Evolutionary conservation across 2,888 invertebrate species (phyloP).

Genomic region (Branchellion lobata): DNA sequence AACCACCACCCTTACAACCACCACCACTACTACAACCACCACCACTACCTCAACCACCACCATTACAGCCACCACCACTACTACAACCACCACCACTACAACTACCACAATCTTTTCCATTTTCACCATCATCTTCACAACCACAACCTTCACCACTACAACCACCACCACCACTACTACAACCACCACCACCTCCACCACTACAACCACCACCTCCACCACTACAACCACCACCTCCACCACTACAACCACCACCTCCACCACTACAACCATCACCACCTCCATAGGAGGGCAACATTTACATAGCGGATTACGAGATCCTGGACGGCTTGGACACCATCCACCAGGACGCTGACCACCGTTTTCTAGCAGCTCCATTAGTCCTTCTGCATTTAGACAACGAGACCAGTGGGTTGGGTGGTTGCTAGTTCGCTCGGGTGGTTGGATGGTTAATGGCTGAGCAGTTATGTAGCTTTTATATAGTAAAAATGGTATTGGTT

Average conservation of each 20-base stretch:
- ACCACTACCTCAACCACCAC: too few relatives aligned
- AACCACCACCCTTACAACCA: background rate
- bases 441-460: background rate
- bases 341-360: slow-evolving; percentile 49
- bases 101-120: background rate
- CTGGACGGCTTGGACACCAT: slow-evolving; percentile 45
- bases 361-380: slow-evolving; percentile 55
- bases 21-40: too few relatives aligned
- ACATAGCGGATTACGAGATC: slow-evolving; percentile 50
- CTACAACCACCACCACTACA: too few relatives aligned
- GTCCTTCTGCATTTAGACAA: slow-evolving; percentile 31
- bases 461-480: background rate
- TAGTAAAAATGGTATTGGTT: background rate
- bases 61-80: too few relatives aligned
- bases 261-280: background rate
- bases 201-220: background rate
- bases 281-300: slow-evolving; percentile 50
- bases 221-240: too few relatives aligned
- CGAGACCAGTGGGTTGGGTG: background rate
- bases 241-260: too few relatives aligned
- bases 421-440: too few relatives aligned
- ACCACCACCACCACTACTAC: slow-evolving; percentile 25
- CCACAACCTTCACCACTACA: slow-evolving; percentile 18
- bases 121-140: slow-evolving; percentile 11
- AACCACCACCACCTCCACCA: slow-evolving; percentile 1